A percentile compares a stretch with the other conserved stretches of the same genome.
phyloP scores from a whole-genome alignment of 2,888 invertebrate genomes.

The Lithophane leautieri region DNA sequence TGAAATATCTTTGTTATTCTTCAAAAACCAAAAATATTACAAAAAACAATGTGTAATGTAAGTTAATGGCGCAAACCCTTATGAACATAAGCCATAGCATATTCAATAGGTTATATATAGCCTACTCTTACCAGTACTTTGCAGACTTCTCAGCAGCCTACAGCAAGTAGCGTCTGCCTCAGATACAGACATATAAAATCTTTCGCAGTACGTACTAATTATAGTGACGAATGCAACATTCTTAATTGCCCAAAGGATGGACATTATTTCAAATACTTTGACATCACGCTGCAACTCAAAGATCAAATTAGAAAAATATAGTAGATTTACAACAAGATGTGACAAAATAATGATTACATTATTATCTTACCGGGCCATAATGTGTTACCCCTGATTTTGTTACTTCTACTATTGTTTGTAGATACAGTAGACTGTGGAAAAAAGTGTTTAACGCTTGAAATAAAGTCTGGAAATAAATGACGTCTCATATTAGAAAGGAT shows the following conservation, averaged over 20 bases:
- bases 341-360: neutral
- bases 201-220: conserved; percentile 20
- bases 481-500: neutral
- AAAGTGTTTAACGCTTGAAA: neutral
- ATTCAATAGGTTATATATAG: neutral
- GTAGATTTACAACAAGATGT: neutral
- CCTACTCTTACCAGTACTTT: conserved; percentile 16
- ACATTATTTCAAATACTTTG: neutral
- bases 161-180: conserved; percentile 6
- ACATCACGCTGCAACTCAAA: conserved; percentile 4
- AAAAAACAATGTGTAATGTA: too few relatives aligned
- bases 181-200: conserved; percentile 12
- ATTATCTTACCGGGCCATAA: neutral
- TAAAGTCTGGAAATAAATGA: neutral
- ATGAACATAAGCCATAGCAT: neutral
- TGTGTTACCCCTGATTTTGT: neutral
- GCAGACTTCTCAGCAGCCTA: conserved; percentile 2
- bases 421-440: neutral
- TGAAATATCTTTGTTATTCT: neutral
- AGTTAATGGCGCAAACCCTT: too few relatives aligned
- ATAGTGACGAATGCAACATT: conserved; percentile 9
- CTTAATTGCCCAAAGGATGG: conserved; percentile 9
- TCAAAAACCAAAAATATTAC: neutral
- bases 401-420: conserved; percentile 5
- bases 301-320: neutral